Evolutionary conservation across 2,888 invertebrate genomes (phyloP).

Genomic region (Protophormia terraenovae): DNA sequence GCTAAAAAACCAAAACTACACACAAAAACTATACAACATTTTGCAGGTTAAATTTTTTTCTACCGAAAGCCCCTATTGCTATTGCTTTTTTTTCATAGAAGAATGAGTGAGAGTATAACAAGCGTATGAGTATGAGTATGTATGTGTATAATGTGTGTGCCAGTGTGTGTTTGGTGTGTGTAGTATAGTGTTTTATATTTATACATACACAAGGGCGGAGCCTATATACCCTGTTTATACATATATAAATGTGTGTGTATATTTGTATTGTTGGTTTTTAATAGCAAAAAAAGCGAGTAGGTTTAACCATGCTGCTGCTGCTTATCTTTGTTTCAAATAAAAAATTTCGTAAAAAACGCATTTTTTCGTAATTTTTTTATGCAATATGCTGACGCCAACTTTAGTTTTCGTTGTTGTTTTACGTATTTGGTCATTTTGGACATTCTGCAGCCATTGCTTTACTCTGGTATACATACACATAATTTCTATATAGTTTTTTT

Average conservation of each 20-base stretch:
- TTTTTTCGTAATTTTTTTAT: conserved; percentile 59
- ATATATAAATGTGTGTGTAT: not conserved
- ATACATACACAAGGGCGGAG: conserved; percentile 63
- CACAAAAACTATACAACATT: conserved; percentile 34
- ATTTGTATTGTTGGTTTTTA: not conserved
- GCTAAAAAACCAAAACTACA: conserved; percentile 50
- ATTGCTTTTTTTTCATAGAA: too few species aligned
- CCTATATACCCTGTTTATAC: conserved; percentile 38
- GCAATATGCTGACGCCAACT: conserved; percentile 62
- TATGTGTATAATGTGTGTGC: too few species aligned
- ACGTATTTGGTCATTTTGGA: conserved; percentile 55
- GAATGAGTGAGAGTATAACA: conserved; percentile 37
- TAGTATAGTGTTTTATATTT: conserved; percentile 55
- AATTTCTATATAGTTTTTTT: conserved; percentile 28
- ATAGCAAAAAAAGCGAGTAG: conserved; percentile 54
- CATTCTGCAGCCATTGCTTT: conserved; percentile 57
- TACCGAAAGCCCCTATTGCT: conserved; percentile 23
- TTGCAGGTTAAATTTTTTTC: conserved; percentile 42
- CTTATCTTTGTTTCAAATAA: conserved; percentile 50
- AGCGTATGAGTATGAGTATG: not conserved
- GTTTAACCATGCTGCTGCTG: conserved; percentile 65
- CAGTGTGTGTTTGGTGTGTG: conserved; percentile 25
- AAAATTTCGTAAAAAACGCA: conserved; percentile 55
- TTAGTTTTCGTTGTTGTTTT: conserved; percentile 25
- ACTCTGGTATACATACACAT: conserved; percentile 17